Evolutionary conservation across 2,113 vertebrate genomes (phyloP).

Genomic region (Myotis davidii): DNA sequence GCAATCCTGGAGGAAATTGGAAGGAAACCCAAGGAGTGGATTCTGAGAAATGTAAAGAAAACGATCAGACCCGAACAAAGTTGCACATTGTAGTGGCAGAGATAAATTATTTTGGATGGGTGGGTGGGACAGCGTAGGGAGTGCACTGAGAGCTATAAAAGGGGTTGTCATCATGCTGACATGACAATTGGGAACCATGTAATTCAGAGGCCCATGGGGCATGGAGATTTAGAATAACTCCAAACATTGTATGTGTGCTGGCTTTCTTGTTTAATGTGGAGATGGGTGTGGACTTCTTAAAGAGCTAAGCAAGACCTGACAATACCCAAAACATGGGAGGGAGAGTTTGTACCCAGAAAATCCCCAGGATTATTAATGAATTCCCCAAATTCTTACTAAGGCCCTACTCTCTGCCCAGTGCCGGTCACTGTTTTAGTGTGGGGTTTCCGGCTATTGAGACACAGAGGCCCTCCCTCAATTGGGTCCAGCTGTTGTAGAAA

Average conservation of each 20-base stretch:
- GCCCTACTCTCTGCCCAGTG: not conserved
- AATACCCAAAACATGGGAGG: not conserved
- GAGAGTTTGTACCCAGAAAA: not conserved
- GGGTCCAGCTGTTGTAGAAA: not conserved
- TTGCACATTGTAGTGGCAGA: too few species aligned
- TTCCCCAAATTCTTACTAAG: not conserved
- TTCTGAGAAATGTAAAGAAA: not conserved
- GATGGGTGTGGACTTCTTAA: not conserved
- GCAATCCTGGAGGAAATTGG: not conserved
- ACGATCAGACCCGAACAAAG: not conserved
- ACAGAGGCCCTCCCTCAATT: not conserved
- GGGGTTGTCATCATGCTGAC: too few species aligned
- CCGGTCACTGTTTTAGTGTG: not conserved
- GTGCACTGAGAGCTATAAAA: not conserved
- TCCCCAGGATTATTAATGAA: not conserved
- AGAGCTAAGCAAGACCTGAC: constrained; percentile 6
- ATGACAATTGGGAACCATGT: not conserved
- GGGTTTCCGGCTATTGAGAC: not conserved
- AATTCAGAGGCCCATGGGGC: not conserved
- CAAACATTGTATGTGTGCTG: not conserved
- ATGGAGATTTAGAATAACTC: not conserved
- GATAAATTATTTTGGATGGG: not conserved
- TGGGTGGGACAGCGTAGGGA: not conserved
- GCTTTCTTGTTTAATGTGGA: not conserved
- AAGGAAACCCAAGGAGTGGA: not conserved